Base-by-base conservation (phyloP, 2,113 vertebrate genomes). In the Haplochromis burtoni region DNA sequence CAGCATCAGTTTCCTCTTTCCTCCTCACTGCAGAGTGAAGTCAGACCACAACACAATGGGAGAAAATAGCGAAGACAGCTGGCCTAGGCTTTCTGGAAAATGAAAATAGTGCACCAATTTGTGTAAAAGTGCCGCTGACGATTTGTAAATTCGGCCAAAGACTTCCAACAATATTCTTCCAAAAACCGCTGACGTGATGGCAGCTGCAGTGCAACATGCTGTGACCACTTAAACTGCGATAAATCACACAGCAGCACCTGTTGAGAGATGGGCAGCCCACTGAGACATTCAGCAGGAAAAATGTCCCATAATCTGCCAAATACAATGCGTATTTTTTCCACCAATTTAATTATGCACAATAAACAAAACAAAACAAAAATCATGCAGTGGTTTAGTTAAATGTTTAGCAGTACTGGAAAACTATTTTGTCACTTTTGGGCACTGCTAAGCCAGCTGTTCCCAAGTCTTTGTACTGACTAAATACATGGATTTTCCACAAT, bases 161-260 rank as follows among this genome's bases (percentile, higher is more conserved):
- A 84, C 61, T 88, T 83, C 76, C 68, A 63, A 76, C 82, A 82
- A 47, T 84, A 47, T 87, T 68, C 66, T 31, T 71, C 38, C 16
- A 19, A 81, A 68, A 81, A 66, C 81, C 33, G 19, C 57, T 81
- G 51, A 26, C 14, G 26, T 73, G 61, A 59, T 38, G 71, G 87
- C 79, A 88, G 71, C 55, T 66, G 81, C n/a, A 13, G 24, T 21
- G 31, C 80, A 57, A 80, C 86, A 82, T 35, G 53, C 76, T 68
- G 86, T 33, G 86, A 81, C 45, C 26, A 80, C 71, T 85, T 85
- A 78, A 86, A 86, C 80, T 66, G 73, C 63, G 10, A 87, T 73
- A 84, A 84, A 87, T 83, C 86, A 59, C 83, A 91, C 76, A 87
- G 35, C 78, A 84, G 85, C 85, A 89, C 85, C 71, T 83, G 82